Evolutionary conservation across 2,797 vertebrate species (phyloP).

Genomic region (Denticeps clupeoides): DNA sequence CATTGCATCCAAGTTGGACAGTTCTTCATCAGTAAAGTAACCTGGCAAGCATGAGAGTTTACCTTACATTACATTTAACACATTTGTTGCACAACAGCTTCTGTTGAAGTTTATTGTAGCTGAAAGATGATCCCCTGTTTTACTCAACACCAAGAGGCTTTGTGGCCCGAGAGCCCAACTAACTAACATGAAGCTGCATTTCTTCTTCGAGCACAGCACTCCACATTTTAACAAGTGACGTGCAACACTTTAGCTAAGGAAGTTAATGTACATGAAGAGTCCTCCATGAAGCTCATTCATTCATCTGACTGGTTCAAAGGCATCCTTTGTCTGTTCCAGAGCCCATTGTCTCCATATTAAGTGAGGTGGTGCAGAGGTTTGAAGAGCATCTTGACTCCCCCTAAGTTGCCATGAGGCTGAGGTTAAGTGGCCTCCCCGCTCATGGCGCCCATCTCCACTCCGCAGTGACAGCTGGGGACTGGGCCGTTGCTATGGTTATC

Average conservation of each 20-base stretch:
- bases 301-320: constrained; percentile 39
- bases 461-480: constrained; percentile 65
- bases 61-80: no score
- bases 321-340: constrained; percentile 43
- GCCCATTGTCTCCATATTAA: constrained; percentile 61
- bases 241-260: constrained; percentile 36
- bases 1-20: no score
- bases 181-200: no score
- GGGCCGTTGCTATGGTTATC: constrained; percentile 60
- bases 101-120: no score
- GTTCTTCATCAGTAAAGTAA: no score
- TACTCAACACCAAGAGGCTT: no score
- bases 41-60: no score
- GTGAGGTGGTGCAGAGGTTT: constrained; percentile 55
- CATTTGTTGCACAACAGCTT: no score
- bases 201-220: not conserved
- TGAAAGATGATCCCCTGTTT: no score
- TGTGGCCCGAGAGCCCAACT: no score
- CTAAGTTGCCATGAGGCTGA: constrained; percentile 66
- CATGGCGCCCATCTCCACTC: constrained; percentile 61
- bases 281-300: constrained; percentile 30
- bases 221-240: constrained; percentile 2
- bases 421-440: constrained; percentile 68
- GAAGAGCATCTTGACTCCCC: constrained; percentile 64
- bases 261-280: constrained; percentile 38